Percentiles rank a stretch among this genome's conserved stretches.
phyloP scores from a whole-genome alignment of 2,888 invertebrate species.

The Apamea anceps region DNA sequence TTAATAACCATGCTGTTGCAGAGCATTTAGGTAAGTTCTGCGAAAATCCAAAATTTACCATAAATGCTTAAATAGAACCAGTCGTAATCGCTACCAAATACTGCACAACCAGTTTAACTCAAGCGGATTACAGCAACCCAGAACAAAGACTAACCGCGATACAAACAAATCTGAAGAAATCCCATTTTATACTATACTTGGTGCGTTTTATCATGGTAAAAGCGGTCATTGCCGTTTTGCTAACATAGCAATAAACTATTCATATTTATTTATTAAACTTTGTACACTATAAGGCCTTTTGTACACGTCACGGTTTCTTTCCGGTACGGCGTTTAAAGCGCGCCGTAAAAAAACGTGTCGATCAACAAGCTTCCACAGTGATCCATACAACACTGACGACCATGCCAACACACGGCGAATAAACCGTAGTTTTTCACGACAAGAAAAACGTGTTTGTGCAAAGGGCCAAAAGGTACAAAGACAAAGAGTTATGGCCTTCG shows the following conservation, averaged over 20 bases:
- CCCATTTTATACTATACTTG: neutral
- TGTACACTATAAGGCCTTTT: neutral
- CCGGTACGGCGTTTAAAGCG: too few relatives aligned
- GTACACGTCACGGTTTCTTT: too few relatives aligned
- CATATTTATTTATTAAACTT: neutral
- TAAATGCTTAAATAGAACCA: neutral
- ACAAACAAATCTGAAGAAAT: slow-evolving; percentile 15
- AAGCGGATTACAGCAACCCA: slow-evolving; percentile 17
- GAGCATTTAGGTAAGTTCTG: neutral
- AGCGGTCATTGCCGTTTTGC: neutral
- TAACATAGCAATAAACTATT: neutral
- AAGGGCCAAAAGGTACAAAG: too few relatives aligned
- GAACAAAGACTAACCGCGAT: slow-evolving; percentile 7
- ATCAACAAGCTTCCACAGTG: too few relatives aligned
- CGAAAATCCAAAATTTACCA: neutral
- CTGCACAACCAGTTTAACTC: slow-evolving; percentile 20
- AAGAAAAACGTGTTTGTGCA: too few relatives aligned
- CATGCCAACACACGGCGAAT: too few relatives aligned
- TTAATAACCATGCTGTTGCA: neutral
- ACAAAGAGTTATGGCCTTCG: too few relatives aligned
- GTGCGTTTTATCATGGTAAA: neutral
- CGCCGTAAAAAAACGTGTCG: too few relatives aligned
- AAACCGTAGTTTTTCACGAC: too few relatives aligned
- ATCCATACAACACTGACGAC: too few relatives aligned
- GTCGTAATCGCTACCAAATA: slow-evolving; percentile 20